Evolutionary conservation across 2,113 vertebrate species (phyloP).

Genomic region (Pseudopipra pipra): DNA sequence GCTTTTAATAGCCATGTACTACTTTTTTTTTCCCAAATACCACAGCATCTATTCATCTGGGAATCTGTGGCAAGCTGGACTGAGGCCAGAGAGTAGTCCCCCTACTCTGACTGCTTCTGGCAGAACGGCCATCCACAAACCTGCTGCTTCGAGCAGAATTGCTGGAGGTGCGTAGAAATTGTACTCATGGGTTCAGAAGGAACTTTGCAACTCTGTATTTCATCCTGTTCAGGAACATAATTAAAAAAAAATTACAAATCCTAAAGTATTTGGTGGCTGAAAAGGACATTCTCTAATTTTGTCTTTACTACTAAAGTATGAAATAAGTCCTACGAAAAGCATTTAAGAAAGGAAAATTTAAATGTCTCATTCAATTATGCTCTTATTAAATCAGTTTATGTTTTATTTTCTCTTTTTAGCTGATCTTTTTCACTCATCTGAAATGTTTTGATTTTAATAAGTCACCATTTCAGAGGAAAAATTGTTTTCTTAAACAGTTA

Average conservation of each 20-base stretch:
- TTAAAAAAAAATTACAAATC: not conserved
- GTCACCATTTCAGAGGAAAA: not conserved
- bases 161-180: not conserved
- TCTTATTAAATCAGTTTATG: not conserved
- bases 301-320: not conserved
- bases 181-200: not conserved
- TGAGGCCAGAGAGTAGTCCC: not conserved
- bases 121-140: not conserved
- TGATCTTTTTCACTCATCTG: not conserved
- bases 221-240: not conserved
- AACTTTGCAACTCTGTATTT: rapidly evolving
- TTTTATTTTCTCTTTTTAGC: not conserved
- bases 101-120: not conserved
- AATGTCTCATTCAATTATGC: not conserved
- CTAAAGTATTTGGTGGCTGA: not conserved
- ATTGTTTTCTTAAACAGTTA: not conserved
- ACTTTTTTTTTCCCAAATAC: constrained; percentile 22
- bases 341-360: not conserved
- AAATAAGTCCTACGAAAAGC: not conserved
- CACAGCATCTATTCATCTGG: constrained; percentile 6
- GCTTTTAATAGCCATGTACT: not conserved
- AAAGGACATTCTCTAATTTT: not conserved
- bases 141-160: not conserved
- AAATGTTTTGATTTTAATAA: not conserved
- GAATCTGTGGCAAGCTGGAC: not conserved